Evolutionary conservation across 2,113 vertebrate species (phyloP).

Genomic region (Opisthocomus hoazin): DNA sequence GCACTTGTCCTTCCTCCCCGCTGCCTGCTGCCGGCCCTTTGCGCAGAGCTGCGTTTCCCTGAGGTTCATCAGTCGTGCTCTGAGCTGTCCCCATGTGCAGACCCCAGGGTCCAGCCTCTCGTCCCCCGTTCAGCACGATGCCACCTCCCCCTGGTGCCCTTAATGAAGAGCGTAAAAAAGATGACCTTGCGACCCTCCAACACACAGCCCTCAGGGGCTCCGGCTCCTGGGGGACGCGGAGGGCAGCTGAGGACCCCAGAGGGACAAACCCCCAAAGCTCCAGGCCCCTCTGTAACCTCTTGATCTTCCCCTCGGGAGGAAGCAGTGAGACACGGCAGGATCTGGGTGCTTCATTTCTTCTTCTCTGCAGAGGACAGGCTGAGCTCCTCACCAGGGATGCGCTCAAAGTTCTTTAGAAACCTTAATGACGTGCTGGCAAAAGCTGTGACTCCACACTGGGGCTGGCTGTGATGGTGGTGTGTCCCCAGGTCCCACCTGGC

Average conservation of each 20-base stretch:
- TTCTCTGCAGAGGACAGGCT: neutral
- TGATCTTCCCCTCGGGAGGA: neutral
- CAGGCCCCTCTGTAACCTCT: neutral
- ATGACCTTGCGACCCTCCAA: neutral
- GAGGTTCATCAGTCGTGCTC: neutral
- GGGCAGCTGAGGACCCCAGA: neutral
- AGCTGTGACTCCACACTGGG: neutral
- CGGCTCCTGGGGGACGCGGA: accelerated
- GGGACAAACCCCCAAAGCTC: neutral
- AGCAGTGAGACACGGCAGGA: neutral
- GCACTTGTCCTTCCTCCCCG: neutral
- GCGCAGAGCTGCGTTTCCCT: neutral
- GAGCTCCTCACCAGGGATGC: neutral
- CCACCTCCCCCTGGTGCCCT: neutral
- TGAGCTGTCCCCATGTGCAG: neutral
- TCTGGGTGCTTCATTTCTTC: neutral
- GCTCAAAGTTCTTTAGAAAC: neutral
- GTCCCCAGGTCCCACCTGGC: neutral
- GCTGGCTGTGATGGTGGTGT: neutral
- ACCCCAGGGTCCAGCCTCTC: neutral
- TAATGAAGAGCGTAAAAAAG: neutral
- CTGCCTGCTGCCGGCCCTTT: neutral
- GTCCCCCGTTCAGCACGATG: accelerated
- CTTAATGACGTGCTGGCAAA: neutral
- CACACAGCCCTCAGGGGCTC: neutral